Conservation (phyloP, 2,797 vertebrate genomes). For the Parauchenoglanis ngamensis region DNA sequence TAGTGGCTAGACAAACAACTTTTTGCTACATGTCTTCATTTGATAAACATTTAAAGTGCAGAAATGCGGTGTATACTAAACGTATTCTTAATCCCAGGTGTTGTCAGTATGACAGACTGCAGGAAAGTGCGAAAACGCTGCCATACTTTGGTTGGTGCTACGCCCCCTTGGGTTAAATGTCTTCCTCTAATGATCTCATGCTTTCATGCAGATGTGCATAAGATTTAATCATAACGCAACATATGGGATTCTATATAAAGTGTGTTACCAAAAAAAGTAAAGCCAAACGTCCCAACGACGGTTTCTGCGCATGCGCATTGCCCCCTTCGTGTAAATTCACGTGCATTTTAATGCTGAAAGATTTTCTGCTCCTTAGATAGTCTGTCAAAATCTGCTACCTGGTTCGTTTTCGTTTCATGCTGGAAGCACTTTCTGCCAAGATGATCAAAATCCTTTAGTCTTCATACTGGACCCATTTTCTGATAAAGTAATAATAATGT, state of each 20-base stretch:
- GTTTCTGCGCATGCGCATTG: conserved; percentile 18
- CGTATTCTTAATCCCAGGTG: neutral
- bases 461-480: neutral
- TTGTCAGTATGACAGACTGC: neutral
- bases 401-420: neutral
- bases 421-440: neutral
- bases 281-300: neutral
- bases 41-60: neutral
- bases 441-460: neutral
- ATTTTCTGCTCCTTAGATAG: neutral
- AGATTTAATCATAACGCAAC: neutral
- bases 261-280: neutral
- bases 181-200: neutral
- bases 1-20: neutral
- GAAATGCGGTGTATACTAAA: neutral
- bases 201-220: neutral
- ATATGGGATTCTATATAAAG: neutral
- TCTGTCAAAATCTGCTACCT: neutral
- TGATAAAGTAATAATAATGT: neutral
- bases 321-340: neutral
- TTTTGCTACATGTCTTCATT: neutral
- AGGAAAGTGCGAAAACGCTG: neutral
- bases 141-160: neutral
- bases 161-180: neutral
- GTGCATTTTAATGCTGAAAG: neutral